A percentile compares a stretch with the other conserved stretches of the same genome.
Conservation (phyloP, 37 sponge, comb jelly and placozoan species). For the Spongia lamella region DNA sequence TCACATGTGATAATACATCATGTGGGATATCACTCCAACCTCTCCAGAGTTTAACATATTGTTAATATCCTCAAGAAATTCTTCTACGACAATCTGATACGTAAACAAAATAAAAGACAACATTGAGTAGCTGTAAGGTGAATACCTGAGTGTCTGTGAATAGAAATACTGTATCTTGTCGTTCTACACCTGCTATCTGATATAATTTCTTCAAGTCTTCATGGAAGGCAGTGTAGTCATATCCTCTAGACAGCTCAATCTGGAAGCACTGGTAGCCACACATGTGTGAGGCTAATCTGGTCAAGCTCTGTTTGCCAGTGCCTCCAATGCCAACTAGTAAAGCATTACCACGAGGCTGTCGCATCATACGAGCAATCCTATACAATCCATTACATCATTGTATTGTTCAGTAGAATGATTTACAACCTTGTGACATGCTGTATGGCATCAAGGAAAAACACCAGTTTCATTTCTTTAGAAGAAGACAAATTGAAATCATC, state of each 20-base stretch:
- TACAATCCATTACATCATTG: not conserved
- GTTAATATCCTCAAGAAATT: slow-evolving; percentile 98
- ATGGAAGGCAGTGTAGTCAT: slow-evolving; percentile 91
- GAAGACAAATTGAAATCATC: slow-evolving; percentile 97
- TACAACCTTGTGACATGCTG: slow-evolving; percentile 87
- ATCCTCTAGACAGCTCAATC: slow-evolving; percentile 94
- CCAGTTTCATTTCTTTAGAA: slow-evolving; percentile 98
- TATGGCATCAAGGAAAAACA: slow-evolving; percentile 97
- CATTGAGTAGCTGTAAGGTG: not conserved
- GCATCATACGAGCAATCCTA: slow-evolving; percentile 96
- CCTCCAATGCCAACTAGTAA: slow-evolving; percentile 99
- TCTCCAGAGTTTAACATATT: slow-evolving; percentile 99
- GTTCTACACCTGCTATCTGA: slow-evolving; percentile 87
- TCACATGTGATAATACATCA: not conserved
- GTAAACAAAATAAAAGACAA: not conserved
- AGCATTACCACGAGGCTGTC: slow-evolving; percentile 97
- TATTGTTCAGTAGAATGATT: not conserved
- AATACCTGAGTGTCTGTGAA: slow-evolving; percentile 97
- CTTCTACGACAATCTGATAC: slow-evolving; percentile 89
- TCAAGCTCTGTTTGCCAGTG: slow-evolving; percentile 97
- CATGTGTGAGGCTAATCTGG: slow-evolving; percentile 96
- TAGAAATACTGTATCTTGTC: slow-evolving; percentile 89
- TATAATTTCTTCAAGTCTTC: slow-evolving; percentile 93
- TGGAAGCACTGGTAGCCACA: slow-evolving; percentile 96
- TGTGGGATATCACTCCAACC: slow-evolving; percentile 17